A percentile compares a stretch with the other conserved stretches of the same genome.
Evolutionary conservation across 2,113 vertebrate species (phyloP).

Genomic region (Prunella himalayana): DNA sequence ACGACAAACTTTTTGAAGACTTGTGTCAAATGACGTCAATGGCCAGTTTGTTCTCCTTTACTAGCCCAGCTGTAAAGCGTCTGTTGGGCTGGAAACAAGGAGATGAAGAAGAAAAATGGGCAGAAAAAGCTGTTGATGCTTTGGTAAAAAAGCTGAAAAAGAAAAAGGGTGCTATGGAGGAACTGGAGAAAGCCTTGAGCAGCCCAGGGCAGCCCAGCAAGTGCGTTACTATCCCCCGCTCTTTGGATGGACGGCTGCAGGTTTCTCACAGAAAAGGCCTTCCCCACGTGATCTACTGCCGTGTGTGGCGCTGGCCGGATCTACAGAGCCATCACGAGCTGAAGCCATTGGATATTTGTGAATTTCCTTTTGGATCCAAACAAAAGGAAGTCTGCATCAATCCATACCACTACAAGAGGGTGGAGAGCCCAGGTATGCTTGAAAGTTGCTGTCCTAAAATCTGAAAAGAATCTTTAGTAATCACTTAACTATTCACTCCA

Average conservation of each 20-base stretch:
- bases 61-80: conserved; percentile 97
- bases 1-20: conserved; percentile 61
- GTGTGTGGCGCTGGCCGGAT: conserved; percentile 98
- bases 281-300: conserved; percentile 96
- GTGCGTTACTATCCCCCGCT: conserved; percentile 96
- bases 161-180: conserved; percentile 99
- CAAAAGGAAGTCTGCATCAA: conserved; percentile 99
- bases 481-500: background rate
- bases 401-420: conserved; percentile 98
- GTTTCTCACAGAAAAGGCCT: conserved; percentile 97
- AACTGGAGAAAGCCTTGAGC: conserved; percentile 96
- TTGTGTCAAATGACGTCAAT: conserved; percentile 86
- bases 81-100: conserved; percentile 99
- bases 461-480: background rate
- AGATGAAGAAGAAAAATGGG: conserved; percentile 99
- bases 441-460: background rate
- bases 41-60: conserved; percentile 99
- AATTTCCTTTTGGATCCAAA: conserved; percentile 98
- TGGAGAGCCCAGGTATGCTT: conserved; percentile 92
- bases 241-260: conserved; percentile 92
- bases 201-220: conserved; percentile 97
- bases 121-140: conserved; percentile 96
- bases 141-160: conserved; percentile 98
- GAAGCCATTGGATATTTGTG: conserved; percentile 96
- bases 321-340: conserved; percentile 98